A percentile compares a stretch with the other conserved stretches of the same genome.
Conservation (phyloP, 1,140 invertebrate species). For the Drusus annulatus region DNA sequence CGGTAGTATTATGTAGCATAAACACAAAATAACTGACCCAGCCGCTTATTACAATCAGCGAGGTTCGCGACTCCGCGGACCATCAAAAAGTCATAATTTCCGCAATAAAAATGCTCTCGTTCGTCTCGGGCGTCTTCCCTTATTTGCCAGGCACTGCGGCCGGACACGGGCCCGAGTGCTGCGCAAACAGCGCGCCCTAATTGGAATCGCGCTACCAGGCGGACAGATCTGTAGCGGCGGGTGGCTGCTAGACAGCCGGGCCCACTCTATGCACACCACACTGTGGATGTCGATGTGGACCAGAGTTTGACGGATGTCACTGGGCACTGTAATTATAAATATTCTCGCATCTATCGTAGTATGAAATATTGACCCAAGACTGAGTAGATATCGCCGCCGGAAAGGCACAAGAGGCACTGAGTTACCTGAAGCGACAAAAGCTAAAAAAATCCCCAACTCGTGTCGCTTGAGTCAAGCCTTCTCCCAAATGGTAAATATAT, state of each 20-base stretch:
- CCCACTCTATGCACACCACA: neutral
- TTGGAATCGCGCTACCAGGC: slow-evolving; percentile 54
- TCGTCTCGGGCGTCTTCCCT: slow-evolving; percentile 37
- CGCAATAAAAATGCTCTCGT: slow-evolving; percentile 40
- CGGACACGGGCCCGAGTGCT: slow-evolving; percentile 52
- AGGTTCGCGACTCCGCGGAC: neutral
- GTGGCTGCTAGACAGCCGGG: too few relatives aligned
- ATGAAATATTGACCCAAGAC: too few relatives aligned
- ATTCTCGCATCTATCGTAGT: too few relatives aligned
- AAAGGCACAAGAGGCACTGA: too few relatives aligned
- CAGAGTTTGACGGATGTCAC: neutral
- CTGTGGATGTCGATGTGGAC: too few relatives aligned
- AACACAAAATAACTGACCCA: too few relatives aligned
- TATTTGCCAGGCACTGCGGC: slow-evolving; percentile 52
- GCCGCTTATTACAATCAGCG: neutral
- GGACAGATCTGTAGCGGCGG: slow-evolving; percentile 36
- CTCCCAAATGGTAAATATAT: too few relatives aligned
- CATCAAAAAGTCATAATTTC: neutral
- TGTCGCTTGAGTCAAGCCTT: too few relatives aligned
- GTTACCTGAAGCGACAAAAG: too few relatives aligned
- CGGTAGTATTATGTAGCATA: too few relatives aligned
- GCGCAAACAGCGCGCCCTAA: slow-evolving; percentile 52
- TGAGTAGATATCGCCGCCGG: too few relatives aligned
- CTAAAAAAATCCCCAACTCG: too few relatives aligned
- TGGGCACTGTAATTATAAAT: neutral